A percentile compares a stretch with the other conserved stretches of the same genome.
Evolutionary conservation across 2,113 vertebrate species (phyloP).

Genomic region (Cyphomyrus discorhynchus): DNA sequence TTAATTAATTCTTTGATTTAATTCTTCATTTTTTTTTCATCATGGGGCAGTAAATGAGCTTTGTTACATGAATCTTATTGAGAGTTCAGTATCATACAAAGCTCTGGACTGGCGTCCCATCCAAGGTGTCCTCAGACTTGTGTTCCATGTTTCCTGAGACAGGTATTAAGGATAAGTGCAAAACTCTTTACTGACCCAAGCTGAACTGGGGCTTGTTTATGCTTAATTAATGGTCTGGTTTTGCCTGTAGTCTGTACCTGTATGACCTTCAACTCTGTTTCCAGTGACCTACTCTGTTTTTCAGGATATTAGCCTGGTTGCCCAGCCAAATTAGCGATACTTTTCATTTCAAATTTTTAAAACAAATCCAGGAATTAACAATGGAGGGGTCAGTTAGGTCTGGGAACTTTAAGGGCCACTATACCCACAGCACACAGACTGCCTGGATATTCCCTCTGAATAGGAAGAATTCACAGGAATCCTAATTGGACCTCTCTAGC

Average conservation of each 20-base stretch:
- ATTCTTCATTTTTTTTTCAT: not conserved
- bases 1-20: not conserved
- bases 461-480: not conserved
- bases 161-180: not conserved
- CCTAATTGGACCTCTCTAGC: slow-evolving; percentile 1
- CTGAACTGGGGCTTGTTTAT: not conserved
- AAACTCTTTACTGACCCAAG: not conserved
- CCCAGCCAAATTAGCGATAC: not conserved
- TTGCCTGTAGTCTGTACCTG: not conserved
- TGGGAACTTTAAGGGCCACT: not conserved
- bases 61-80: not conserved
- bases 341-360: not conserved
- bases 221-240: not conserved
- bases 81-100: not conserved
- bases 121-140: not conserved
- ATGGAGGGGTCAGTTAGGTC: not conserved
- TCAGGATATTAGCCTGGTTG: not conserved
- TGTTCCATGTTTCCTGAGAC: not conserved
- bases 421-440: not conserved
- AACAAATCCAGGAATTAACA: not conserved
- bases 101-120: not conserved
- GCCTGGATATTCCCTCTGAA: not conserved
- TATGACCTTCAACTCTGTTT: not conserved
- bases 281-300: not conserved
- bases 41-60: not conserved